Evolutionary conservation across 2,113 vertebrate species (phyloP), one percentile per base, ranked within the genome.

Genomic region (Leucopsar rothschildi): DNA sequence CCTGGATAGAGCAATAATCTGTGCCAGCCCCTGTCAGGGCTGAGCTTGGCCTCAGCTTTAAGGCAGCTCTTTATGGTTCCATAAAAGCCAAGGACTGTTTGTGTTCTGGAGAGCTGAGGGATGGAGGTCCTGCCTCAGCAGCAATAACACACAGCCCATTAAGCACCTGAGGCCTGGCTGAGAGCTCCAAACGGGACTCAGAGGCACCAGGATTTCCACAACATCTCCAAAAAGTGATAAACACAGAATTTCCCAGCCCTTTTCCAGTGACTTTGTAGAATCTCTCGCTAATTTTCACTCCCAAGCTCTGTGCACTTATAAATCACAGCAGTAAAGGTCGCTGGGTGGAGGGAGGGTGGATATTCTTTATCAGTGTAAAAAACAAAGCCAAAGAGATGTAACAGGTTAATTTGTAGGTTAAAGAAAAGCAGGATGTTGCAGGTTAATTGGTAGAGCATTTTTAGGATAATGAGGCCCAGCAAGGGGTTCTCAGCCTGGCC

Each of bases 91-190:
- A 76, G 83, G 95, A 39, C 57, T 93, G 75, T 80, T 94, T 88
- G 66, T 88, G 83, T 79, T 94, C 63, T 72, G 86, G 60, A 72
- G 88, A 64, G 56, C 15, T 81, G 68, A 82, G 90, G 94, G 87
- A 93, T 56, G 76, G 88, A 97, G 93, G 82, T 95, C 92, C 83
- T 10, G 66, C 79, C 86, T 93, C 33, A 33, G 82, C 76, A 95
- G 95, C 94, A 82, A 89, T 96, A 95, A 94, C 24, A 39, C 92
- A 93, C 93, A 93, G 91, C 40, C 89, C 96, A 95, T 97, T 95
- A 94, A 96, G 39, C 86, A 78, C 90, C 93, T 76, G 44, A 66
- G 89, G 70, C 33, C 35, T 33, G 61, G 23, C 40, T 21, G 57
- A 33, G 2, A 11, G 28, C 95, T 95, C 80, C 86, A 92, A 80